A percentile compares a stretch with the other conserved stretches of the same genome.
These are phyloP conservation scores for Corythucha ciliata DNA, from an alignment of 2,888 invertebrate species.

Conservation along the genomic window DNA sequence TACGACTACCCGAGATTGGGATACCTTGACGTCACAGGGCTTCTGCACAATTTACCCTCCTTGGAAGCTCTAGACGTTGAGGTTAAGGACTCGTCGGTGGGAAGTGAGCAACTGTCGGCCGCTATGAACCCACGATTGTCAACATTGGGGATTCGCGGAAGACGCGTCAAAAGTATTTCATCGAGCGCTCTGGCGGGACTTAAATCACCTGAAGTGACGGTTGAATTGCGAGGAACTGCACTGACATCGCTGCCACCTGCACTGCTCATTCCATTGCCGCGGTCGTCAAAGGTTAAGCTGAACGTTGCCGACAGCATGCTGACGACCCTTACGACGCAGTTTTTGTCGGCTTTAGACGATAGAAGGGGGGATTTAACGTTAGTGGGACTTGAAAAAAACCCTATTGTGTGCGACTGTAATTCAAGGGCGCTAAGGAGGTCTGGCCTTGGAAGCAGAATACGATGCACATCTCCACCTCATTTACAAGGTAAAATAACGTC, in stretches of 20 bases:
- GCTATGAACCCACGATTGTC: constrained; percentile 67
- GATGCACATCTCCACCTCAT: constrained; percentile 61
- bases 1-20: constrained; percentile 70
- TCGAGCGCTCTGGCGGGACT: constrained; percentile 76
- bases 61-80: constrained; percentile 72
- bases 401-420: constrained; percentile 77
- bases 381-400: constrained; percentile 65
- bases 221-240: constrained; percentile 74
- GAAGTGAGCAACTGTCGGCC: constrained; percentile 70
- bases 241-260: constrained; percentile 68
- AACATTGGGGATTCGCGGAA: constrained; percentile 64
- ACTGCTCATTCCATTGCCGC: constrained; percentile 74
- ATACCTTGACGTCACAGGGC: constrained; percentile 75
- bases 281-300: constrained; percentile 68
- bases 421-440: constrained; percentile 65
- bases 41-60: constrained; percentile 63
- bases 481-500: constrained; percentile 51
- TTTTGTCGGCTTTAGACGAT: constrained; percentile 72
- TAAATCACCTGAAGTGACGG: constrained; percentile 58
- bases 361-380: constrained; percentile 64
- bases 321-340: constrained; percentile 63
- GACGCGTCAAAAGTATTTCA: constrained; percentile 63
- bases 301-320: constrained; percentile 72
- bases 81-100: constrained; percentile 71
- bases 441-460: constrained; percentile 40